Conservation (phyloP, 2,113 vertebrate species). For the Reinhardtius hippoglossoides region DNA sequence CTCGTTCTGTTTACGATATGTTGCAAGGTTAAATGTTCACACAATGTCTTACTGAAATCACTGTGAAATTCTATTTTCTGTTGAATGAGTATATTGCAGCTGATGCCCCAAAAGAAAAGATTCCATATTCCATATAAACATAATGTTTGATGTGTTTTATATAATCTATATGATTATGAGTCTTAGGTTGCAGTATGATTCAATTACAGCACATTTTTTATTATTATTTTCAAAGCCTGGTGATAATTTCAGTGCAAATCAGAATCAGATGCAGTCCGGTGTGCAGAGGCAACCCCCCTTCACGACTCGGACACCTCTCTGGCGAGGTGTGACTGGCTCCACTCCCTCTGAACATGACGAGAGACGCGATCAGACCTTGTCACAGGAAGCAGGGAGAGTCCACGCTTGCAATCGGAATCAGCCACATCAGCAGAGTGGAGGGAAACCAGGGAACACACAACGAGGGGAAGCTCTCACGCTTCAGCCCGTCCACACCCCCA, state of each 20-base stretch:
- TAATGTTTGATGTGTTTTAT: too few relatives aligned
- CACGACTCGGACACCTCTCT: constrained; percentile 56
- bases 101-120: too few relatives aligned
- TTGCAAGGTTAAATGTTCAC: background rate
- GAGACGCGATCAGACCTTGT: constrained; percentile 51
- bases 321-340: constrained; percentile 53
- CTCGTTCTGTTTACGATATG: background rate
- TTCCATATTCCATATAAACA: too few relatives aligned
- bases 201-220: too few relatives aligned
- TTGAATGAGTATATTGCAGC: too few relatives aligned
- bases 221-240: too few relatives aligned
- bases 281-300: constrained; percentile 23
- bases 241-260: background rate
- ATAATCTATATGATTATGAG: background rate
- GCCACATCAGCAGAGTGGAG: constrained; percentile 65
- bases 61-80: background rate
- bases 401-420: constrained; percentile 50
- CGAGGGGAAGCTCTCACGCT: constrained; percentile 58
- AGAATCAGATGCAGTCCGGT: background rate
- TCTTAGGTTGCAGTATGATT: background rate
- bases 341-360: constrained; percentile 8
- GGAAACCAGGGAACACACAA: constrained; percentile 44
- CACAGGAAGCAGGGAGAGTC: constrained; percentile 48
- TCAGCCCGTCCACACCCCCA: constrained; percentile 50
- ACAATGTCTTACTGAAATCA: background rate